phyloP scores from a whole-genome alignment of 2,113 vertebrate species.

The Hyla sarda region DNA sequence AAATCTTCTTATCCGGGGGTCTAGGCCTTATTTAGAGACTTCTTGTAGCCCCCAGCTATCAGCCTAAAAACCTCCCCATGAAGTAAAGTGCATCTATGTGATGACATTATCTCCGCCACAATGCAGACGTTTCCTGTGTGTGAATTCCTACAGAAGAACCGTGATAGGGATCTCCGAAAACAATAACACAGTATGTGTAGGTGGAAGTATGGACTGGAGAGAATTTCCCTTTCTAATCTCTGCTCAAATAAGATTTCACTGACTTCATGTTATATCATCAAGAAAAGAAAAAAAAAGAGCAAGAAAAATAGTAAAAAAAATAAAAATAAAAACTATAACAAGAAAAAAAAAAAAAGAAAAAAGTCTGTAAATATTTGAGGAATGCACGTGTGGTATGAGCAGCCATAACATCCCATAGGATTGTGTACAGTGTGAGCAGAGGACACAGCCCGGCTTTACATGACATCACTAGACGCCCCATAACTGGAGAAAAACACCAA shows the following conservation, averaged over 20 bases:
- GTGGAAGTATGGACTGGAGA: constrained; percentile 11
- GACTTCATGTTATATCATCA: constrained; percentile 17
- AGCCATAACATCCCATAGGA: neutral
- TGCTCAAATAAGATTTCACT: constrained; percentile 17
- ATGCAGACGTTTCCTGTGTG: constrained; percentile 25
- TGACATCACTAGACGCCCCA: too few relatives aligned
- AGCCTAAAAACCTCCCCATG: neutral
- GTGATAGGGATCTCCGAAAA: constrained; percentile 29
- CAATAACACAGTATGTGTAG: constrained; percentile 34
- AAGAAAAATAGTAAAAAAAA: constrained; percentile 64
- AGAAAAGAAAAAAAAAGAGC: neutral
- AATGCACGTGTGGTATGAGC: neutral
- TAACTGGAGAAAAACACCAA: too few relatives aligned
- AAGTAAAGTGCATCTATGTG: constrained; percentile 2
- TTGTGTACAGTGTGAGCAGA: too few relatives aligned
- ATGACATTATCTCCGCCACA: constrained; percentile 2
- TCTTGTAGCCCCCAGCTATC: neutral
- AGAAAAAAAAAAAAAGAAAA: neutral
- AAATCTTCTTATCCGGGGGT: too few relatives aligned
- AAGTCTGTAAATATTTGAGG: constrained; percentile 20
- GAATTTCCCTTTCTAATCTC: constrained; percentile 32
- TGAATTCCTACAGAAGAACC: constrained; percentile 10
- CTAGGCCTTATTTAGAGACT: neutral
- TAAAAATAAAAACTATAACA: constrained; percentile 49
- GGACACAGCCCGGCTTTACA: too few relatives aligned